Conservation (phyloP, 2,797 vertebrate genomes). For the Hoplostethus atlanticus region DNA sequence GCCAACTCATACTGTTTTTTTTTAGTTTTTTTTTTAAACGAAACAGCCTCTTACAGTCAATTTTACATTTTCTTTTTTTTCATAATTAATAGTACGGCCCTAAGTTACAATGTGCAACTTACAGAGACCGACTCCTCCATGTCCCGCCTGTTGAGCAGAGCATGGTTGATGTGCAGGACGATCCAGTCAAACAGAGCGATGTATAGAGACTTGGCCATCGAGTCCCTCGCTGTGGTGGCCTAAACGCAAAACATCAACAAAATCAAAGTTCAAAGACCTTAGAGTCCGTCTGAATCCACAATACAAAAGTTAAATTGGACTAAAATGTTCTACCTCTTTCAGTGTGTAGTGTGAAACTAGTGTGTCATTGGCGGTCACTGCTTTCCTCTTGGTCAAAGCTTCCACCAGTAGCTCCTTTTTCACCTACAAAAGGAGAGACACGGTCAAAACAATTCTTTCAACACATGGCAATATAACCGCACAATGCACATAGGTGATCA, state of each 20-base stretch:
- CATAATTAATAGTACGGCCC: no score
- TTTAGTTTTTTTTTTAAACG: no score
- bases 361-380: conserved; percentile 84
- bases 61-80: neutral
- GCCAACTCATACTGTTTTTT: no score
- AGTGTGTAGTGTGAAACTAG: conserved; percentile 90
- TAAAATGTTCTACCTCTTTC: conserved; percentile 80
- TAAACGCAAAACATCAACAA: conserved; percentile 58
- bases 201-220: conserved; percentile 97
- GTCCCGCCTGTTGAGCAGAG: conserved; percentile 94
- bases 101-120: conserved; percentile 53
- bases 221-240: conserved; percentile 91
- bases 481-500: neutral
- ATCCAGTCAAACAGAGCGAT: conserved; percentile 97
- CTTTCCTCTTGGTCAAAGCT: conserved; percentile 92
- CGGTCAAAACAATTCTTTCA: neutral
- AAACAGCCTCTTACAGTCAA: neutral
- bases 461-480: neutral
- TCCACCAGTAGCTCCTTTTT: conserved; percentile 90
- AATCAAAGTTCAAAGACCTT: neutral
- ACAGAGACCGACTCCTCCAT: conserved; percentile 93
- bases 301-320: no score
- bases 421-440: conserved; percentile 82
- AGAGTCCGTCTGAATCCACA: neutral
- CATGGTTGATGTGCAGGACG: conserved; percentile 94